These are phyloP conservation scores for Dryobotodes eremita DNA, from an alignment of 2,888 invertebrate species.

Conservation along the genomic window DNA sequence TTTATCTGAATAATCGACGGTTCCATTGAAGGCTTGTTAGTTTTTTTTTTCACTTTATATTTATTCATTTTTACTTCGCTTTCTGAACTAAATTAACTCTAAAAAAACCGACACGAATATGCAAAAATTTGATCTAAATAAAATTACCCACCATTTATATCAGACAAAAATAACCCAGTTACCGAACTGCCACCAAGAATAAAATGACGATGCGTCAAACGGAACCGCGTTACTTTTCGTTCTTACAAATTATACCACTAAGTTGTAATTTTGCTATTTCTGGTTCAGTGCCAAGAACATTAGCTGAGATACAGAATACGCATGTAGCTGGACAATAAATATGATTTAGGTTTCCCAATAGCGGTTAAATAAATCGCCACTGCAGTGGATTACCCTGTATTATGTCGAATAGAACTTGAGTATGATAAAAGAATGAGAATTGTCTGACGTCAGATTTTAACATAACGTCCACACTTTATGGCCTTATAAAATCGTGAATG, in stretches of 20 bases:
- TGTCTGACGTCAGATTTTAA: conserved; percentile 52
- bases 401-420: conserved; percentile 34
- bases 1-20: not conserved
- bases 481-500: conserved; percentile 12
- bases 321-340: conserved; percentile 66
- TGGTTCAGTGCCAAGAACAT: conserved; percentile 69
- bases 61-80: not conserved
- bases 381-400: conserved; percentile 58
- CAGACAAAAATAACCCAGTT: conserved; percentile 29
- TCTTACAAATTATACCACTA: conserved; percentile 63
- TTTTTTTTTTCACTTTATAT: not conserved
- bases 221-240: conserved; percentile 49
- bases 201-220: conserved; percentile 59
- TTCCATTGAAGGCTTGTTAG: not conserved
- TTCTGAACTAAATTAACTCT: not conserved
- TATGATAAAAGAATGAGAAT: conserved; percentile 47
- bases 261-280: conserved; percentile 66
- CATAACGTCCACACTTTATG: conserved; percentile 38
- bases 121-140: conserved; percentile 33
- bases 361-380: conserved; percentile 54
- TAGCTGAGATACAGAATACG: conserved; percentile 62
- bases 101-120: not conserved
- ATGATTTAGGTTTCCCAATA: conserved; percentile 66
- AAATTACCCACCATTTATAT: conserved; percentile 30
- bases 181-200: conserved; percentile 11